Base-by-base conservation (phyloP, 2,113 vertebrate species). In the Embiotoca jacksoni region DNA sequence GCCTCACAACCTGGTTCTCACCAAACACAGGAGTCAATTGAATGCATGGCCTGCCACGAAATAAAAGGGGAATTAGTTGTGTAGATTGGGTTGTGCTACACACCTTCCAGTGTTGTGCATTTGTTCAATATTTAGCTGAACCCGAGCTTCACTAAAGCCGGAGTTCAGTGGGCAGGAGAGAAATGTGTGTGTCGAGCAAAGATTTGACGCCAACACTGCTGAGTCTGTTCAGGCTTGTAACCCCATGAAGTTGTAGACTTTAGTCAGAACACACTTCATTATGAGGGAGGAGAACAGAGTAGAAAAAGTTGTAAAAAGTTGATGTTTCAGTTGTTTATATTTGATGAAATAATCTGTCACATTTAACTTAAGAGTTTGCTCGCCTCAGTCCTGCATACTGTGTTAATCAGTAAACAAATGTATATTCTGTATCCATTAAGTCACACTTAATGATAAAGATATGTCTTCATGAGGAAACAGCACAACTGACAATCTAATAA, bases 91-190 rank as follows among this genome's bases (percentile, higher is more conserved):
- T 87, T 88, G 83, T 85, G 90, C 84, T 87, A 72, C 77, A 80
- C 81, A 87, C 82, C 87, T 84, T 84, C 37, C 82, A 75, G 77
- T 68, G 87, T 68, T 44, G 44, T 61, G 85, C 80, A 59, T 91
- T 90, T 89, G 83, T 84, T 91, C 90, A 90, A 88, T 91, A 89
- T 91, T 88, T 87, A 86, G 83, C 82, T 88, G 83, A 91, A 90
- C 85, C 57, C 33, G 5, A 73, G 86, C 89, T 82, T 87, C 84
- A 50, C 86, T 85, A 64, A 78, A 77, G 85, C 87, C 64, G 70
- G 82, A 92, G 84, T 90, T 90, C 88, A 89, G 62, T 81, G 77
- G 68, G 78, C 72, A 86, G 83, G 71, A 81, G 73, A 83, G 75
- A 72, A 78, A 79, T 75, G 76, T 79, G 75, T 78, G 81, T 72